A percentile compares a stretch with the other conserved stretches of the same genome.
These are phyloP conservation scores for Patella ulyssiponensis DNA, from an alignment of 2,888 invertebrate species.

Conservation along the genomic window DNA sequence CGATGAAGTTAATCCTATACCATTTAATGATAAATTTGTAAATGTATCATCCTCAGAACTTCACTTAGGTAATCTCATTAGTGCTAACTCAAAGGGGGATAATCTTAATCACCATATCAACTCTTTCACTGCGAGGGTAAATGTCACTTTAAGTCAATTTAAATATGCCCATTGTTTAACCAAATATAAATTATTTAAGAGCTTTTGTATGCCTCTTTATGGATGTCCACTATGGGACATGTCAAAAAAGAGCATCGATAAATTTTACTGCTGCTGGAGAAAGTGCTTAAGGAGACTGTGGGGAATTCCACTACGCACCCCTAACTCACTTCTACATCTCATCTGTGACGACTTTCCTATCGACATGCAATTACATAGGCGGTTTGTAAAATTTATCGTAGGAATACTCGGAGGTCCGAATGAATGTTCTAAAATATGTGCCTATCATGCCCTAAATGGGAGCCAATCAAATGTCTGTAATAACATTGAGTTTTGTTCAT, in stretches of 20 bases:
- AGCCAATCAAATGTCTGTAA: not conserved
- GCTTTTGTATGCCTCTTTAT: not conserved
- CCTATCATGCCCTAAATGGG: not conserved
- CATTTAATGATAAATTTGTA: not conserved
- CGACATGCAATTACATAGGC: not conserved
- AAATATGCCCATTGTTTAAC: not conserved
- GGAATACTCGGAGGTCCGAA: not conserved
- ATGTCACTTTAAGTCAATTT: not conserved
- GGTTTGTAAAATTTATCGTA: not conserved
- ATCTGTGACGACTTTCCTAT: not conserved
- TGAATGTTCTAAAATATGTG: not conserved
- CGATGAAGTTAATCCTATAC: not conserved
- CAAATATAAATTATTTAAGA: conserved; percentile 6
- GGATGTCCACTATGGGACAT: not conserved
- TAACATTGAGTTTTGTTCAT: too few relatives aligned
- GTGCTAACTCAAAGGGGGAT: not conserved
- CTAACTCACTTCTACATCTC: not conserved
- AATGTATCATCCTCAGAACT: not conserved
- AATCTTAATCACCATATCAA: not conserved
- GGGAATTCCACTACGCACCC: not conserved
- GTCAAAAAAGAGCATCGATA: not conserved
- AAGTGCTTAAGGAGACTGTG: not conserved
- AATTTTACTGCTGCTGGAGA: not conserved
- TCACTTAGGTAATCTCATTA: not conserved
- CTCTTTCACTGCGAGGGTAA: not conserved